A percentile compares a stretch with the other conserved stretches of the same genome.
These are phyloP conservation scores for Chionoecetes opilio DNA, from an alignment of 1,140 invertebrate species.

Conservation along the genomic window DNA sequence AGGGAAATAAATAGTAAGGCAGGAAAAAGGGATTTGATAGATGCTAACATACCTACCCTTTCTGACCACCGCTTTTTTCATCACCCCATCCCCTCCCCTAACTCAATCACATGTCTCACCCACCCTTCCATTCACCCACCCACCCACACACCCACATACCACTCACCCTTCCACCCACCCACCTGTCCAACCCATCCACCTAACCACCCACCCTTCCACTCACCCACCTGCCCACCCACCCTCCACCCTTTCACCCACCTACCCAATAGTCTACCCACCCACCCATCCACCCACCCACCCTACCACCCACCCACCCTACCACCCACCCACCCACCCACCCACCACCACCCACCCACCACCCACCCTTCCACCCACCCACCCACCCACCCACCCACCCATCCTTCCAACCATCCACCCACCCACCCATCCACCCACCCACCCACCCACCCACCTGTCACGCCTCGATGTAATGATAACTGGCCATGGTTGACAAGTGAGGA, in stretches of 20 bases:
- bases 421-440: background rate
- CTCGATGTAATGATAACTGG: background rate
- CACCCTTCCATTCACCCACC: background rate
- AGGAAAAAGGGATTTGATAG: background rate
- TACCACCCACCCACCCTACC: background rate
- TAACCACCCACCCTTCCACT: too few relatives aligned
- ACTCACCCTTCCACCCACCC: too few relatives aligned
- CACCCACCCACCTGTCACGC: background rate
- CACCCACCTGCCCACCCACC: too few relatives aligned
- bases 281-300: background rate
- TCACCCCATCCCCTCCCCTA: background rate
- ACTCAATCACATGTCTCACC: too few relatives aligned
- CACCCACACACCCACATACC: background rate
- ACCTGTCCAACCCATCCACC: too few relatives aligned
- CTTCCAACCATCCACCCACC: too few relatives aligned
- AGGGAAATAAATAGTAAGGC: background rate
- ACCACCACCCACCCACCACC: too few relatives aligned
- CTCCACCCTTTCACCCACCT: too few relatives aligned
- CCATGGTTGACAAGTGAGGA: background rate
- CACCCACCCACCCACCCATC: too few relatives aligned
- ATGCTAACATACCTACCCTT: background rate
- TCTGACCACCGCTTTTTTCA: background rate
- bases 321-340: background rate
- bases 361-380: too few relatives aligned
- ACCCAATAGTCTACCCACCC: background rate